Evolutionary conservation across 2,888 invertebrate genomes (phyloP).

Genomic region (Dione juno): DNA sequence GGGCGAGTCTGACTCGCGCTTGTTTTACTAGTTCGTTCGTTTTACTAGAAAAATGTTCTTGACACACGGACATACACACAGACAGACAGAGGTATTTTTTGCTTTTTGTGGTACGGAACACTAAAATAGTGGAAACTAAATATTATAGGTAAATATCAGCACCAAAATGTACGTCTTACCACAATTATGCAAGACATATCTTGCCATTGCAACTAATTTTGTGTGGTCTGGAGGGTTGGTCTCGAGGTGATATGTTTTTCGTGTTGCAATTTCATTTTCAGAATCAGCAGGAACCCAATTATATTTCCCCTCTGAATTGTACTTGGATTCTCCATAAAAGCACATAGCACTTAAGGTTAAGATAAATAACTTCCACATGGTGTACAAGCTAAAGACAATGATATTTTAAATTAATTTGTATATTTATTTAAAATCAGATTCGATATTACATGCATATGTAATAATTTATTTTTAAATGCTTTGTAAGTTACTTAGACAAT

Average conservation of each 20-base stretch:
- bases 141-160: neutral
- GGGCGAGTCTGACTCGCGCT: no score
- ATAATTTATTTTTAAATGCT: no score
- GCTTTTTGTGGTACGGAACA: no score
- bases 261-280: slow-evolving; percentile 59
- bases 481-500: neutral
- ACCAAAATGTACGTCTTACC: slow-evolving; percentile 69
- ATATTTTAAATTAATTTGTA: neutral
- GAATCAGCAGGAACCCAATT: slow-evolving; percentile 50
- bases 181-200: slow-evolving; percentile 88
- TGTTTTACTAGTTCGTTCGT: no score
- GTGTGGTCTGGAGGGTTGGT: slow-evolving; percentile 84
- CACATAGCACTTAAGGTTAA: slow-evolving; percentile 44
- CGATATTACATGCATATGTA: neutral
- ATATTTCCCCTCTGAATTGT: slow-evolving; percentile 36
- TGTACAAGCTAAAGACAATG: slow-evolving; percentile 25
- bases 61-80: no score
- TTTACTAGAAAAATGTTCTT: no score
- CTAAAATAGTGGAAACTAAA: no score
- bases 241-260: slow-evolving; percentile 41
- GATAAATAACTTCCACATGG: slow-evolving; percentile 47
- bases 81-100: no score
- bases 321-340: slow-evolving; percentile 47
- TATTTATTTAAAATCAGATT: neutral
- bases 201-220: slow-evolving; percentile 86